Base-by-base conservation (phyloP, 2,888 invertebrate genomes). In the Aphrophora alni region DNA sequence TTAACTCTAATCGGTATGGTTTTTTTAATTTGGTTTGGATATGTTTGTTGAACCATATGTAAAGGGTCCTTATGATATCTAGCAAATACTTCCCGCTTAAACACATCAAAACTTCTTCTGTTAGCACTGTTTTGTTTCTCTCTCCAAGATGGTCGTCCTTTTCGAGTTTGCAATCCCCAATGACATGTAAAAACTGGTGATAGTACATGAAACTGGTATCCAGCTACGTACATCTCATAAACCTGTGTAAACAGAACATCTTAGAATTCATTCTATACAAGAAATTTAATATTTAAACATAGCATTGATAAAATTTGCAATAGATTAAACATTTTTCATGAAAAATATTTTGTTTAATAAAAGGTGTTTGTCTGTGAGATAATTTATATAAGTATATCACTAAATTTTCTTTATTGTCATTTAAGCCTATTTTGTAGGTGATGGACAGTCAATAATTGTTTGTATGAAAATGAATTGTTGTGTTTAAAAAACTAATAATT, bases 111-210 rank as follows among this genome's bases (percentile, higher is more conserved):
- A 85, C 94, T 92, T 85, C 94, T 94, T 78, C 95, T 89, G 88
- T 97, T 97, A 84, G 93, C 90, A 85, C 93, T 94, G 88, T 97
- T 97, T 87, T 97, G 96, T 81, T 94, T 93, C 87, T 96, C 96
- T 70, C 97, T 90, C 96, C 96, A 97, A 0, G 94, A 92, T 0
- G 96, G 96, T 27, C 96, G 90, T 68, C 92, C 92, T 85, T 94
- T 92, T 80, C 95, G 93, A 38, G 93, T 93, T 87, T 97, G 96
- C 3, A 97, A 89, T 0, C 97, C 97, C 95, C 97, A 96, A 87
- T 97, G 97, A 77, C 95, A 95, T 0, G 96, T 96, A 89, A 97
- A 97, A 74, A 95, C 93, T 0, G 97, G 97, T 0, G 97, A 95
- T 14, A 97, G 90, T 0, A 97, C 97, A 86, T 93, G 92, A 89